These are phyloP conservation scores for Trachurus trachurus DNA, from an alignment of 2,797 vertebrate species.

Conservation along the genomic window DNA sequence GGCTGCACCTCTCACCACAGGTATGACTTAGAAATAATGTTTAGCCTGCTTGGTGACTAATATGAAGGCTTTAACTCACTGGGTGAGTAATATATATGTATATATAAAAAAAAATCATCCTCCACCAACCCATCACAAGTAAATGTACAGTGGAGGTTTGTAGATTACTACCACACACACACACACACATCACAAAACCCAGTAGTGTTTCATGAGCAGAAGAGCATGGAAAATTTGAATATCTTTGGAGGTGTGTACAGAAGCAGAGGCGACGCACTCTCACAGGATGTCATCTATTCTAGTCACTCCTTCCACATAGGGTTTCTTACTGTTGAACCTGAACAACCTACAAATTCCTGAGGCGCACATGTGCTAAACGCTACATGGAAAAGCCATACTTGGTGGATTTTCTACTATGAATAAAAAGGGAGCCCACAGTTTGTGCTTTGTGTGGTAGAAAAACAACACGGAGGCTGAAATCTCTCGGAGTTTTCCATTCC, in stretches of 20 bases:
- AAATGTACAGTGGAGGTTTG: neutral
- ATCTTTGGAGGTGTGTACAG: slow-evolving; percentile 52
- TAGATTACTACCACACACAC: neutral
- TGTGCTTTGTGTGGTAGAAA: neutral
- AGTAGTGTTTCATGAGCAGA: slow-evolving; percentile 6
- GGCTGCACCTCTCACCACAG: neutral
- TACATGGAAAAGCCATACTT: slow-evolving; percentile 47
- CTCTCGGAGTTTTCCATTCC: slow-evolving; percentile 38
- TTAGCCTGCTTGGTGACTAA: slow-evolving; percentile 3
- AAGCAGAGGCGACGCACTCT: slow-evolving; percentile 54
- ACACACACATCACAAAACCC: slow-evolving; percentile 25
- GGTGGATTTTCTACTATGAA: slow-evolving; percentile 60
- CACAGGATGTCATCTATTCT: slow-evolving; percentile 81
- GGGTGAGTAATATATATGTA: slow-evolving; percentile 16
- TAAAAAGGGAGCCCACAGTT: neutral
- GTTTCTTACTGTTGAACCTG: slow-evolving; percentile 35
- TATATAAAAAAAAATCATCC: neutral
- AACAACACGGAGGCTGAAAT: neutral
- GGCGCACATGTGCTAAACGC: neutral
- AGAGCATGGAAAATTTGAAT: slow-evolving; percentile 82
- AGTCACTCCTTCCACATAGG: slow-evolving; percentile 75
- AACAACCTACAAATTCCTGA: slow-evolving; percentile 63
- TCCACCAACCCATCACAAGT: neutral
- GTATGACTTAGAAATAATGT: neutral
- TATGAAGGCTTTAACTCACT: neutral